Conservation (phyloP, 2,888 invertebrate genomes). For the Ischnus inquisitorius region DNA sequence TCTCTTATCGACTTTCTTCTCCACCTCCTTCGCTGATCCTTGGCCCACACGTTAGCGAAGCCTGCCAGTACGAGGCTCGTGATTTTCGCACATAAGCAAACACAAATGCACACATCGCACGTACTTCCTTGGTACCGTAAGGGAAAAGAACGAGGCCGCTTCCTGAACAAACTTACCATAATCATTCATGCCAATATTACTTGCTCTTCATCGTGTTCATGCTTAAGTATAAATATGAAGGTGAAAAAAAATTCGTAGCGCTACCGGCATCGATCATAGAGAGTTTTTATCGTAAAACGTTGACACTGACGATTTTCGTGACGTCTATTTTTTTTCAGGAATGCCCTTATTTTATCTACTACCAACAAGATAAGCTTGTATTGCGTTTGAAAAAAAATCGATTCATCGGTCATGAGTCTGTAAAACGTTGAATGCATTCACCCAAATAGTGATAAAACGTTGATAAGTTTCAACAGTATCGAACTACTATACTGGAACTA, state of each 20-base stretch:
- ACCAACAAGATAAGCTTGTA: conserved; percentile 29
- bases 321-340: conserved; percentile 2
- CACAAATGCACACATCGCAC: conserved; percentile 15
- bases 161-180: not conserved
- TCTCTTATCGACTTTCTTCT: conserved; percentile 62
- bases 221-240: not conserved
- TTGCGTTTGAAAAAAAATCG: conserved; percentile 12
- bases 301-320: conserved; percentile 22
- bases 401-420: conserved; percentile 34
- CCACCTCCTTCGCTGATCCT: conserved; percentile 25
- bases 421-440: conserved; percentile 20
- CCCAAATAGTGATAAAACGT: conserved; percentile 1
- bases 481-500: conserved; percentile 26
- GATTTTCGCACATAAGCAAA: not conserved
- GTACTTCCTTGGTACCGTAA: not conserved
- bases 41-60: conserved; percentile 25
- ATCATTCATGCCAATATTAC: conserved; percentile 21
- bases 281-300: conserved; percentile 43
- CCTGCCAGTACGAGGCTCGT: not conserved
- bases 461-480: not conserved
- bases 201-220: not conserved
- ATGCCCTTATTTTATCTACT: conserved; percentile 42
- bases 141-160: not conserved
- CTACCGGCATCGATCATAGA: not conserved
- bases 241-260: not conserved